Conservation (phyloP, 1,140 invertebrate genomes). For the Delia radicum region DNA sequence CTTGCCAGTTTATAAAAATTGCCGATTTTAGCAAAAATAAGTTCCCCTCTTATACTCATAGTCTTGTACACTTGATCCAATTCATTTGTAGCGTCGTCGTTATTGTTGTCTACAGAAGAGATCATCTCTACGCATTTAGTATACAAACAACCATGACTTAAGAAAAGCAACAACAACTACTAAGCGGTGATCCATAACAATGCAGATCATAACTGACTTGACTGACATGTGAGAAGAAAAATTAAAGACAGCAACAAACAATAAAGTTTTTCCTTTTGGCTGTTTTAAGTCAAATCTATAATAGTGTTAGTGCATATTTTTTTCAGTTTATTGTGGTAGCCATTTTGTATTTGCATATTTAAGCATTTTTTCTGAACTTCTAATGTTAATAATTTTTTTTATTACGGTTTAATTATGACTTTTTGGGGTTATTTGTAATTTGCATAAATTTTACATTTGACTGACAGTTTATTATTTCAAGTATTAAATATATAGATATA, state of each 20-base stretch:
- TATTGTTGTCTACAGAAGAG: constrained; percentile 1
- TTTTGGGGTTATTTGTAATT: constrained; percentile 21
- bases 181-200: constrained; percentile 16
- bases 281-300: neutral
- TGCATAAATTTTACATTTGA: constrained; percentile 24
- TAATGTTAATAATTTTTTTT: constrained; percentile 21
- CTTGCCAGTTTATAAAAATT: too few species aligned
- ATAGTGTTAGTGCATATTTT: neutral
- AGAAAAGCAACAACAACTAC: neutral
- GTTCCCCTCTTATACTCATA: too few species aligned
- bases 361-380: neutral
- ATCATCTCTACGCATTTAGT: constrained; percentile 17
- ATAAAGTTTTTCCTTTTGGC: too few species aligned
- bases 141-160: neutral
- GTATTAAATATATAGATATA: neutral
- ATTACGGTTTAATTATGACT: constrained; percentile 3
- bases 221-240: neutral
- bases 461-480: constrained; percentile 13
- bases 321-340: neutral
- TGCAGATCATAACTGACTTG: neutral
- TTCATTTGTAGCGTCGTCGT: neutral
- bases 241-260: too few species aligned
- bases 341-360: neutral
- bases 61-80: constrained; percentile 10
- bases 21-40: too few species aligned